Conservation (phyloP, 2,113 vertebrate species). For the Probosciger aterrimus region DNA sequence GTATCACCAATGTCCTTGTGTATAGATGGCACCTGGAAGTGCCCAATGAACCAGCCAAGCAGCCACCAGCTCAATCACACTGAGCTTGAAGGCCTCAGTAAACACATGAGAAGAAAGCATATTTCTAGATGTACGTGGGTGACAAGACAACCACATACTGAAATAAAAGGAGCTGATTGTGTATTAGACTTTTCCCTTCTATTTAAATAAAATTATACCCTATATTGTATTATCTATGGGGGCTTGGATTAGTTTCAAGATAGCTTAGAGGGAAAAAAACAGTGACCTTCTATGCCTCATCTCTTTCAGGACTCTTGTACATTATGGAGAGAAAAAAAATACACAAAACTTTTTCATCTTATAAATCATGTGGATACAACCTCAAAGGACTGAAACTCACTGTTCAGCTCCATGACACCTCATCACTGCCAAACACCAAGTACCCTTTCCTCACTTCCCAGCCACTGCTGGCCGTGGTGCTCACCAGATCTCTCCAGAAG, state of each 20-base stretch:
- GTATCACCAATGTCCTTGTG: not conserved
- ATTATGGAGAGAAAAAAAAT: not conserved
- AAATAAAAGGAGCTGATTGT: not conserved
- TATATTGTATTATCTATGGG: not conserved
- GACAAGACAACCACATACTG: not conserved
- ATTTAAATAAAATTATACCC: not conserved
- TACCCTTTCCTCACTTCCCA: not conserved
- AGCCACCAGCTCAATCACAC: not conserved
- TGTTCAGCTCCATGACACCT: not conserved
- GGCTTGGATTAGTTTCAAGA: not conserved
- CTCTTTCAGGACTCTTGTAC: not conserved
- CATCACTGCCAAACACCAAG: not conserved
- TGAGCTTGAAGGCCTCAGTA: not conserved
- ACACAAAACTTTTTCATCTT: not conserved
- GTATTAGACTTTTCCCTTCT: not conserved
- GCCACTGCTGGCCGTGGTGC: not conserved
- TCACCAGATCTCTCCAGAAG: not conserved
- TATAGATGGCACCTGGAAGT: not conserved
- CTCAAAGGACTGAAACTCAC: not conserved
- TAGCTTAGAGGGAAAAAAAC: not conserved
- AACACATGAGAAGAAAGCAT: not conserved
- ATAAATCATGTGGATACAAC: not conserved
- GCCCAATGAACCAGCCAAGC: not conserved
- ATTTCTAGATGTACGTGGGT: fast-evolving
- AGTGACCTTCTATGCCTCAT: fast-evolving